Evolutionary conservation across 2,113 vertebrate species (phyloP).

Genomic region (Myanophis thanlyinensis): DNA sequence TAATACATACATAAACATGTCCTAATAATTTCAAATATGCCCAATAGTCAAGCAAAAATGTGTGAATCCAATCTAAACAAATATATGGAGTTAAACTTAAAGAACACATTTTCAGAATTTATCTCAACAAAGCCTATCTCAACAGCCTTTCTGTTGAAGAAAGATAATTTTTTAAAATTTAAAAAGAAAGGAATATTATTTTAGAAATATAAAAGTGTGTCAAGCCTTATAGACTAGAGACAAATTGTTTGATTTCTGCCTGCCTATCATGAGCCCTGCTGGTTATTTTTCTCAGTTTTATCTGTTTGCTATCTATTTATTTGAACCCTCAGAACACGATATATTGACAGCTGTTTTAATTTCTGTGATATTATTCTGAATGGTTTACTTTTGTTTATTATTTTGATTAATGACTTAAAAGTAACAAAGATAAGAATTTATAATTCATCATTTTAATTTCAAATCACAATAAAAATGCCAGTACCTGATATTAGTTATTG

Average conservation of each 20-base stretch:
- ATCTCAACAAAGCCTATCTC: background rate
- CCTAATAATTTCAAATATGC: background rate
- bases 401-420: background rate
- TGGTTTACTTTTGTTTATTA: background rate
- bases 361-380: background rate
- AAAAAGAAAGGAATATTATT: no score
- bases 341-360: background rate
- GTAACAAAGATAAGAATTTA: background rate
- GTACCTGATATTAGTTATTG: background rate
- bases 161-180: no score
- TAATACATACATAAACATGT: background rate
- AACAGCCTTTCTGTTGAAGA: no score
- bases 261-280: background rate
- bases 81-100: background rate
- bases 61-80: background rate
- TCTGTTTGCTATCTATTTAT: background rate
- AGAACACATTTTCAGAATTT: background rate
- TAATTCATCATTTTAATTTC: background rate
- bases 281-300: background rate
- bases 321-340: background rate
- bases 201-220: no score
- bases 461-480: background rate
- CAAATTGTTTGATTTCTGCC: background rate
- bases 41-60: background rate
- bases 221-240: background rate